Base-by-base conservation (phyloP, 2,888 invertebrate species). In the Ophion ventricosus region DNA sequence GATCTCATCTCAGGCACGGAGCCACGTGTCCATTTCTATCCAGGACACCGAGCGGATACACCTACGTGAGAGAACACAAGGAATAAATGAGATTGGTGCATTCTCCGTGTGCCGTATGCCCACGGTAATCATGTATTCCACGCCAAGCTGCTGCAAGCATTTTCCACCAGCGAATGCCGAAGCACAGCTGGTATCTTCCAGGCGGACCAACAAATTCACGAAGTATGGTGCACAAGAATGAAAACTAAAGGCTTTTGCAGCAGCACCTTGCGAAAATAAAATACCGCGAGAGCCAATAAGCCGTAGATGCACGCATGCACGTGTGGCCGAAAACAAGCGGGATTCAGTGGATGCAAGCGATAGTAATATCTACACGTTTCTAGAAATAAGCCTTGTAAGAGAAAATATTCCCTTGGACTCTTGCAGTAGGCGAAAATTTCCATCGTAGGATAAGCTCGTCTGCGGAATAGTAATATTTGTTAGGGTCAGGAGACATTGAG, bases 361-460 rank as follows among this genome's bases (percentile, higher is more conserved):
- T 79, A 67, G 29, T 49, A 43, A 63, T 74, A 75, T 70, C 79
- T 70, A 64, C 59, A 20, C n/a, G 54, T 79, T 66, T 74, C 70
- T 25, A 35, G 64, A 40, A 75, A 49, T 11, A 49, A 49, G 49
- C 49, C 49, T 17, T 14, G 49, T 49, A 49, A 49, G 17, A 49
- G 49, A 49, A 49, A 49, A 49, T 49, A 49, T 49, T 17, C 49
- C 11, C 17, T 17, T 49, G 4, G 49, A 4, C 49, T 49, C 49
- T 49, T 14, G 14, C 17, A 3, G 49, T 4, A 17, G 17, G 49
- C 14, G 54, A 20, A 49, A 78, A 78, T 66, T 57, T 59, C 49
- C 35, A 25, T 14, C 3, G 59, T 29, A 23, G 74, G 74, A 81
- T 81, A 84, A 78, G 70, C 64, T 77, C 61, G 74, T 81, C 64